Percentiles rank a stretch among this genome's conserved stretches.
Conservation (phyloP, 2,797 vertebrate species). For the Lacerta viridis region DNA sequence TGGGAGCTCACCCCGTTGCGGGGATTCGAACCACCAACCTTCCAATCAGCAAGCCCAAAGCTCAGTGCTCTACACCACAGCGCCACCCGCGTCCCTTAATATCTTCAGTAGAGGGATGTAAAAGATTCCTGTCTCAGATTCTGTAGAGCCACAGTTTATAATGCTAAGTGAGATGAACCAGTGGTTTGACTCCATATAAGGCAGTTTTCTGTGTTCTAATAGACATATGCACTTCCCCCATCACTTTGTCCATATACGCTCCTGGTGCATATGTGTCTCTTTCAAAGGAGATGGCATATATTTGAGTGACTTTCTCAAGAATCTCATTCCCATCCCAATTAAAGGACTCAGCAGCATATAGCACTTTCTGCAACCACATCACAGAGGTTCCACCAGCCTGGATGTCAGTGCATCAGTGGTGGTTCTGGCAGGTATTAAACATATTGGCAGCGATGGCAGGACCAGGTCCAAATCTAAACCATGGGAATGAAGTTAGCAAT, state of each 20-base stretch:
- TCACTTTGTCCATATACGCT: not conserved
- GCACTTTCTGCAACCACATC: not conserved
- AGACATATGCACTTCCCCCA: not conserved
- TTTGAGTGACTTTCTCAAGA: not conserved
- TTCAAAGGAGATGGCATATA: not conserved
- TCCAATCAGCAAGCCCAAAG: too few species aligned
- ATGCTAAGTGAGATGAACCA: not conserved
- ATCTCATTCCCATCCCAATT: too few species aligned
- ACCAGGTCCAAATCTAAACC: constrained; percentile 34
- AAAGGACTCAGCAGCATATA: not conserved
- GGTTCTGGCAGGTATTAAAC: constrained; percentile 34
- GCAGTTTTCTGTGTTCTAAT: not conserved
- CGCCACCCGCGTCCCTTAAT: too few species aligned
- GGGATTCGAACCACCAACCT: too few species aligned
- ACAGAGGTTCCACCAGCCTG: not conserved
- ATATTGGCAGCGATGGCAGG: constrained; percentile 33
- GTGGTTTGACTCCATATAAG: not conserved
- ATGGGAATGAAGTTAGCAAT: constrained; percentile 54
- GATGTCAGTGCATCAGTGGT: not conserved
- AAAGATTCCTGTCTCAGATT: too few species aligned
- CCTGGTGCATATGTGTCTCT: not conserved
- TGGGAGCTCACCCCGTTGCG: too few species aligned
- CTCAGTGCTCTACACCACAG: too few species aligned
- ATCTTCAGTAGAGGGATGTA: too few species aligned
- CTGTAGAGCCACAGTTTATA: not conserved